Evolutionary conservation across 2,888 invertebrate genomes (phyloP), one percentile per base, ranked within the genome.

Genomic region (Tetranychus truncatus): DNA sequence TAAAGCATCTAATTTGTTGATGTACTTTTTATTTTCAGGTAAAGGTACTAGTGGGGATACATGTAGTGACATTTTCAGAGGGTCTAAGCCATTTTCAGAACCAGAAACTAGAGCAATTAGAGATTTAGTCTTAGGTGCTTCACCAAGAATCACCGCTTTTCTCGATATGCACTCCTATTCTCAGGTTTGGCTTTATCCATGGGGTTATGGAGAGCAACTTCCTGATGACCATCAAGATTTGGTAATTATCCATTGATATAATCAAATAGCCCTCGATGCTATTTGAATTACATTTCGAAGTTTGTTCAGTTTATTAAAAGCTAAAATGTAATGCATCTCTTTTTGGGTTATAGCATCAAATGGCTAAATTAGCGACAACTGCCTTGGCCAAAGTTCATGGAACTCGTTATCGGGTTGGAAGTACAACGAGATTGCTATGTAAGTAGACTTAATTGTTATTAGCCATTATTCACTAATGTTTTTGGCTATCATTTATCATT

Each of bases 341-440:
- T 55, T 55, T 69, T 5, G 20, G 20, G 5, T 69, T 20, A 7
- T 46, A 76, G 76, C 71, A 76, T 44, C 65, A 46, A 11, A 85
- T 88, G 82, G 88, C 88, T 9, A 85, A 85, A 78, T 84, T 87
- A 78, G 88, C 88, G 7, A 85, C 86, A 1, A 83, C 84, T 55
- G 88, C 88, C 0, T 84, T 88, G 5, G 83, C 85, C 5, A 87
- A 87, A 79, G 83, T 88, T 77, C 86, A 87, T 79, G 88, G 88
- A 72, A 88, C 88, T 15, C 85, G 85, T 78, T 89, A 88, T 80
- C 85, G 86, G 82, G 86, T 84, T 72, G 85, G 86, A 9, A 82
- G 83, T 1, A 82, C 85, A 0, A 82, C 84, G 45, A 81, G 82
- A 44, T 78, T 83, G 9, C 77, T 83, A 9, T 83, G 81, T 81